A percentile compares a stretch with the other conserved stretches of the same genome.
Evolutionary conservation across 2,113 vertebrate species (phyloP).

Genomic region (Cynocephalus volans): DNA sequence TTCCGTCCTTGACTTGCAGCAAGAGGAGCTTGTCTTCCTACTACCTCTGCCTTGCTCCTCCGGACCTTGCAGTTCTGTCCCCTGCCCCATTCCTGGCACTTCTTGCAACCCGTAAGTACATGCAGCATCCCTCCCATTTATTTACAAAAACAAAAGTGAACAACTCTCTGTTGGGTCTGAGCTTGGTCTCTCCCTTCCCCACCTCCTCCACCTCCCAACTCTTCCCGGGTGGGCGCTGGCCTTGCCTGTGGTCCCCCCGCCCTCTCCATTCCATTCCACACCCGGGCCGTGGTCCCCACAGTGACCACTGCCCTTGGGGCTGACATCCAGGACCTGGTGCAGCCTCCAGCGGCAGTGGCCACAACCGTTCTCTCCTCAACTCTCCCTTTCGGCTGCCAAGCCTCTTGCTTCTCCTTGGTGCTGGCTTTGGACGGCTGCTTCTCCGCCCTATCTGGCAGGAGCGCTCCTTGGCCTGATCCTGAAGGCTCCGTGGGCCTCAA

Average conservation of each 20-base stretch:
- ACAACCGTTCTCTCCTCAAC: too few relatives aligned
- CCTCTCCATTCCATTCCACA: too few relatives aligned
- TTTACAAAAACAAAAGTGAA: too few relatives aligned
- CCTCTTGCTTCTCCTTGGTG: background rate
- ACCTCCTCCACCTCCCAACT: background rate
- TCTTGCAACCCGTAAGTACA: background rate
- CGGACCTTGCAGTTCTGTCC: rapidly evolving
- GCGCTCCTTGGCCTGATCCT: background rate
- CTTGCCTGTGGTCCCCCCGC: background rate
- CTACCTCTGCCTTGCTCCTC: background rate
- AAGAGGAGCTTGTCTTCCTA: background rate
- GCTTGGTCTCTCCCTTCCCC: too few relatives aligned
- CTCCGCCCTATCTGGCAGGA: background rate
- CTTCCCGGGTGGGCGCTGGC: background rate
- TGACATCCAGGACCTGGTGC: too few relatives aligned
- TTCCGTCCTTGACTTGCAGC: background rate
- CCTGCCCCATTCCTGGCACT: background rate
- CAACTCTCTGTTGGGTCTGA: too few relatives aligned
- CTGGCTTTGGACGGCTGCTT: background rate
- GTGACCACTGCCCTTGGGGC: background rate
- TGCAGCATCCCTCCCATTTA: background rate
- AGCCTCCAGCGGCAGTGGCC: too few relatives aligned
- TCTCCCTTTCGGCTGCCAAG: too few relatives aligned
- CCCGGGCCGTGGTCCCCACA: background rate
- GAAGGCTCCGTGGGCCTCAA: background rate